Conservation (phyloP, 1,140 invertebrate species). For the Sesamia nonagrioides region DNA sequence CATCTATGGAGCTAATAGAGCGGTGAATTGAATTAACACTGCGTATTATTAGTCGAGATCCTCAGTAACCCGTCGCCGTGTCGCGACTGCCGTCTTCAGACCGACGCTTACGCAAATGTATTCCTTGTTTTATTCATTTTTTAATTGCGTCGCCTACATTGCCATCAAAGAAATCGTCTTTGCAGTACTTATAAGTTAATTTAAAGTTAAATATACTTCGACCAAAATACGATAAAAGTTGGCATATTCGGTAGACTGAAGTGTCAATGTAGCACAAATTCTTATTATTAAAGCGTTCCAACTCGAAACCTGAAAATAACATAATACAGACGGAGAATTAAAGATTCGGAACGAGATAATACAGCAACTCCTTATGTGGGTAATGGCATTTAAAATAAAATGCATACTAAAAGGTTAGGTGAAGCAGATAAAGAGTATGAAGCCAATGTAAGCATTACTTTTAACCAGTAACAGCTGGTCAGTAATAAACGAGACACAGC, state of each 20-base stretch:
- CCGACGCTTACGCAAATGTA: constrained; percentile 55
- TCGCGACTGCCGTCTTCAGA: constrained; percentile 31
- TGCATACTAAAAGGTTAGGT: constrained; percentile 45
- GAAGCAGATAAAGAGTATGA: constrained; percentile 36
- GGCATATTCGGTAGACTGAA: constrained; percentile 6
- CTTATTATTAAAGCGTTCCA: constrained; percentile 19
- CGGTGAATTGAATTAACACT: constrained; percentile 12
- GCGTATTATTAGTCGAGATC: constrained; percentile 26
- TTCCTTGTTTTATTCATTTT: constrained; percentile 79
- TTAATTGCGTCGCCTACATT: constrained; percentile 82
- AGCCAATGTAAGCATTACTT: constrained; percentile 48
- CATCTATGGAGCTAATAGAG: not conserved
- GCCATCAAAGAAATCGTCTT: constrained; percentile 24
- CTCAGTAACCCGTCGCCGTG: constrained; percentile 38
- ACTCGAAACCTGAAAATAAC: constrained; percentile 35
- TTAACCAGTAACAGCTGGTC: constrained; percentile 42
- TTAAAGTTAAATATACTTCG: constrained; percentile 17
- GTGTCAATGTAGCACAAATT: constrained; percentile 21
- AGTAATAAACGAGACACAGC: constrained; percentile 47
- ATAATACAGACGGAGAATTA: constrained; percentile 35
- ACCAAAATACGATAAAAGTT: constrained; percentile 5
- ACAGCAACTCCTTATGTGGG: constrained; percentile 36
- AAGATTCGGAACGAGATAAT: constrained; percentile 48
- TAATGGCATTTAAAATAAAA: constrained; percentile 47
- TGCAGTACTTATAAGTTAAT: constrained; percentile 6